Evolutionary conservation across 2,888 invertebrate genomes (phyloP), one percentile per base, ranked within the genome.

Genomic region (Epistrophe eligans): DNA sequence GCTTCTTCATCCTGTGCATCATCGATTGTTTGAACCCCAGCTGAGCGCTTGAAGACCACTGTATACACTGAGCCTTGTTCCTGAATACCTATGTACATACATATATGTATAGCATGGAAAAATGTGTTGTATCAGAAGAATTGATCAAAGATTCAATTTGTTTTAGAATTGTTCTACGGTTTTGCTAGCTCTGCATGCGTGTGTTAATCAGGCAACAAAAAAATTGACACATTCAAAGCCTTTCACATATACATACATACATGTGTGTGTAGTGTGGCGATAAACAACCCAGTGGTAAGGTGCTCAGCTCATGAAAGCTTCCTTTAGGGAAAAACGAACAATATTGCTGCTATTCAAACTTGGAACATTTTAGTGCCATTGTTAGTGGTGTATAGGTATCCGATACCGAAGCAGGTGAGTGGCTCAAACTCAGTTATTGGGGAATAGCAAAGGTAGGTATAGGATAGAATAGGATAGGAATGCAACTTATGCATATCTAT

Each of bases 111-210:
- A 38, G 24, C 62, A n/a, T 40, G 8, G 24, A 15, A 19, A 62
- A 24, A 38, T 55, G 0, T 17, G n/a, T 7, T 40, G 24, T 79
- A 64, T 79, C 58, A 72, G 13, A 40, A 28, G 28, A 71, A 71
- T 76, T 79, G 62, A 76, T 84, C 79, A 43, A 57, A 45, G 45
- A 80, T 77, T 84, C 80, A 84, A 84, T 84, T 84, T 76, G 58
- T 28, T 45, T 58, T 66, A n/a, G 70, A 76, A 52, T 48, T 24
- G 17, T 43, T 17, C 28, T 66, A 66, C 32, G 48, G 35, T 66
- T 43, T 19, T 24, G 24, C 24, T 24, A 24, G 40, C 9, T 11
- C 24, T 15, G 9, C 10, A 9, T 28, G 40, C 28, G 50, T 55
- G 35, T 72, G 71, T 55, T 71, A 76, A 76, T 71, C n/a, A 24